These are phyloP conservation scores for Aquatica leii DNA, from an alignment of 2,888 invertebrate genomes.

Conservation along the genomic window DNA sequence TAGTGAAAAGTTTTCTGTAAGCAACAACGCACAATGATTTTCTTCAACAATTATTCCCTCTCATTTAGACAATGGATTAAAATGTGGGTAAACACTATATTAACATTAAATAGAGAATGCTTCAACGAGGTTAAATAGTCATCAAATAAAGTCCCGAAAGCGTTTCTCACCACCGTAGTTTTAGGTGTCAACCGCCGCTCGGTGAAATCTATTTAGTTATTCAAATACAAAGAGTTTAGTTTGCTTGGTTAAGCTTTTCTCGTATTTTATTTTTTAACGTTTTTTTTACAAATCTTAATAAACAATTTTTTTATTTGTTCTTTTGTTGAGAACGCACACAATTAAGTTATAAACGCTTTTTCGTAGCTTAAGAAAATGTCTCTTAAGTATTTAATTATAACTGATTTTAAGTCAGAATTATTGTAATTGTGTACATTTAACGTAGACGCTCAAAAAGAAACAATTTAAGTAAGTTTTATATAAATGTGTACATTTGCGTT, in stretches of 20 bases:
- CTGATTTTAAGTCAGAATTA: no score
- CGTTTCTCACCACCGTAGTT: constrained; percentile 14
- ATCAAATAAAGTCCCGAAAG: constrained; percentile 14
- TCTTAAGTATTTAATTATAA: no score
- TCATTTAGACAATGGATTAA: constrained; percentile 14
- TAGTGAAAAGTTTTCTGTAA: constrained; percentile 1
- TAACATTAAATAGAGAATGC: constrained; percentile 12
- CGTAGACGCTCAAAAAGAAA: no score
- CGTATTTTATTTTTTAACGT: background rate
- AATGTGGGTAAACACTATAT: constrained; percentile 12
- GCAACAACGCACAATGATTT: constrained; percentile 3
- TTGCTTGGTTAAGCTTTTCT: background rate
- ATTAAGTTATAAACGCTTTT: no score
- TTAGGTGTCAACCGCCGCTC: constrained; percentile 14
- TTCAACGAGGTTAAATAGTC: constrained; percentile 11
- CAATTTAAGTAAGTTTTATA: no score
- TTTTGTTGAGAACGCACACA: no score
- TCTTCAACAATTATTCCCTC: constrained; percentile 4
- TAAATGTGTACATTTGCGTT: no score
- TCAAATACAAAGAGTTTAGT: constrained; percentile 6
- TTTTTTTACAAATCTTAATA: background rate
- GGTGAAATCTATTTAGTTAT: constrained; percentile 13
- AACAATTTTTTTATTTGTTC: no score
- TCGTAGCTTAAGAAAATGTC: no score
- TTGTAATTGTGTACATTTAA: no score